Conservation (phyloP, 1,140 invertebrate genomes). For the Leptinotarsa lineolata region DNA sequence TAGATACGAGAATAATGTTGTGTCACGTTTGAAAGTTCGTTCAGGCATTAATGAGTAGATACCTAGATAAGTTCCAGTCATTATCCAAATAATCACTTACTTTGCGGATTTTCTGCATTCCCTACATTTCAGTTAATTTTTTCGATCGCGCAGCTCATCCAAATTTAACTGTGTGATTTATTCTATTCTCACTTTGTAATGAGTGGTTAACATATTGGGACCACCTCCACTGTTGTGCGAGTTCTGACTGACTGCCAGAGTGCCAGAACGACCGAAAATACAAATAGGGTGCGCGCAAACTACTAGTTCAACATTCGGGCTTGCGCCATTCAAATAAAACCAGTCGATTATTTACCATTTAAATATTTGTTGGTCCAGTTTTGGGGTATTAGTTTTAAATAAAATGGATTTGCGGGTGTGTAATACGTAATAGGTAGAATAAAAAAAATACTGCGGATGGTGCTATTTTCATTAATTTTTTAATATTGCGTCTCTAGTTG, state of each 20-base stretch:
- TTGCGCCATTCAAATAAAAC: constrained; percentile 4
- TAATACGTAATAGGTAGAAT: no score
- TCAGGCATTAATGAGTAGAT: no score
- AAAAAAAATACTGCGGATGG: no score
- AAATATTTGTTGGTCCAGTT: constrained; percentile 1
- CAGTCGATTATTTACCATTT: constrained; percentile 1
- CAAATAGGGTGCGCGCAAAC: constrained; percentile 11
- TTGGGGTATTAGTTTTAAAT: neutral
- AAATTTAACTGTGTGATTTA: neutral
- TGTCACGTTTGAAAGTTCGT: no score
- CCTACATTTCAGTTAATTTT: neutral
- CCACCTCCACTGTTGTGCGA: neutral
- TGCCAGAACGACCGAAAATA: constrained; percentile 17
- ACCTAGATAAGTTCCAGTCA: no score
- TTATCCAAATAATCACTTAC: neutral
- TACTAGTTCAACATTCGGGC: constrained; percentile 7
- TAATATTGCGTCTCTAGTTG: no score
- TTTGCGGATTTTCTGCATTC: neutral
- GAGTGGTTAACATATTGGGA: neutral
- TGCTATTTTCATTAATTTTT: no score
- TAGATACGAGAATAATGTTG: no score
- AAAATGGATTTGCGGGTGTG: no score
- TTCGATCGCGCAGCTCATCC: neutral
- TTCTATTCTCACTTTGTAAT: neutral
- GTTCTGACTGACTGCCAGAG: constrained; percentile 7